Evolutionary conservation across 2,113 vertebrate species (phyloP).

Genomic region (Cephalopholis sonnerati): DNA sequence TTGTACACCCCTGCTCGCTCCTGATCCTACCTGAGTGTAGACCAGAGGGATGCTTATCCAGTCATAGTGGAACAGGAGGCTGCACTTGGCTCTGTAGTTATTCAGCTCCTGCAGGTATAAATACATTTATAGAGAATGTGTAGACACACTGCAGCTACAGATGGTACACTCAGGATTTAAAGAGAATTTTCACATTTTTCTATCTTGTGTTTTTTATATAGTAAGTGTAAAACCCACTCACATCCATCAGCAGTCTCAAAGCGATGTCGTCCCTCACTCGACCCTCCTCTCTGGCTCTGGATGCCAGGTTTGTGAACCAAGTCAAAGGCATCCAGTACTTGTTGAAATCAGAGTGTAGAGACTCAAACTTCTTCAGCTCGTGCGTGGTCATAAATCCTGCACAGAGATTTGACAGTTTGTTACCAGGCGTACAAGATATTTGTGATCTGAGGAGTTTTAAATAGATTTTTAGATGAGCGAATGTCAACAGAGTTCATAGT

Average conservation of each 20-base stretch:
- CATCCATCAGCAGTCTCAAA: slow-evolving; percentile 91
- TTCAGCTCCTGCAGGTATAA: slow-evolving; percentile 88
- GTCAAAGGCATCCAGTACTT: slow-evolving; percentile 95
- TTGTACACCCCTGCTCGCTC: neutral
- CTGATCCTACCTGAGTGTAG: slow-evolving; percentile 88
- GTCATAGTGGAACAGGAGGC: slow-evolving; percentile 92
- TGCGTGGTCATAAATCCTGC: slow-evolving; percentile 90
- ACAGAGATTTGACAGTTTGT: neutral
- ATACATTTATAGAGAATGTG: neutral
- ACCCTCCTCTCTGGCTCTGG: slow-evolving; percentile 87
- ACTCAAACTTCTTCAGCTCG: slow-evolving; percentile 87
- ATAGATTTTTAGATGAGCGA: neutral
- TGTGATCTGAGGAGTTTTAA: neutral
- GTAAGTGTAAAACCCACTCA: slow-evolving; percentile 59
- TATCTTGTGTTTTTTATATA: neutral
- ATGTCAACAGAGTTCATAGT: neutral
- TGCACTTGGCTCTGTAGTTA: slow-evolving; percentile 90
- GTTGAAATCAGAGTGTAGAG: slow-evolving; percentile 91
- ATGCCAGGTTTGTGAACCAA: slow-evolving; percentile 92
- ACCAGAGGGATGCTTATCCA: slow-evolving; percentile 95
- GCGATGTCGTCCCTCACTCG: slow-evolving; percentile 88
- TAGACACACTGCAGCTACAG: neutral
- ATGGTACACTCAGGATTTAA: no score
- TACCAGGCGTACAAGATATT: neutral
- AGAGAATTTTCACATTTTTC: neutral